Percentiles rank a stretch among this genome's conserved stretches.
Evolutionary conservation across 2,888 invertebrate genomes (phyloP).

Genomic region (Tetranychus piercei): DNA sequence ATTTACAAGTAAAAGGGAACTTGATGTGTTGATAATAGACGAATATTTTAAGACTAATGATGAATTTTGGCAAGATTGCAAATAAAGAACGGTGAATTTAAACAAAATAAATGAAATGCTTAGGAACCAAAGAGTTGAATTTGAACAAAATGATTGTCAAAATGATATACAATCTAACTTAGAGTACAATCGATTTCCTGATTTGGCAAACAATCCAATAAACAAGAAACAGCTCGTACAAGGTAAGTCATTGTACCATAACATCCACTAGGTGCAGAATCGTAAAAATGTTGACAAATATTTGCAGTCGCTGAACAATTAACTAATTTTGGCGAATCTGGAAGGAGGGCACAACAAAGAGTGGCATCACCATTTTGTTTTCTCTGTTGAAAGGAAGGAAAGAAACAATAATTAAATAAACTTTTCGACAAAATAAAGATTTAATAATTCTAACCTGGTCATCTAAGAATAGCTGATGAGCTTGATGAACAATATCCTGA

Average conservation of each 20-base stretch:
- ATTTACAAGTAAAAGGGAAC: too few relatives aligned
- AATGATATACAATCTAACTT: constrained; percentile 16
- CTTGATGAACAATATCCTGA: constrained; percentile 76
- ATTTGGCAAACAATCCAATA: constrained; percentile 25
- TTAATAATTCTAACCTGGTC: constrained; percentile 54
- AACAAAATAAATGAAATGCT: too few relatives aligned
- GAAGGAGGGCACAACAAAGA: constrained; percentile 51
- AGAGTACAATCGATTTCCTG: constrained; percentile 26
- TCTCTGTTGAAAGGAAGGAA: constrained; percentile 39
- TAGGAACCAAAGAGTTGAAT: too few relatives aligned
- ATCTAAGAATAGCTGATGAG: constrained; percentile 79
- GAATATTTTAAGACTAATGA: too few relatives aligned
- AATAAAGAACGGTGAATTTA: too few relatives aligned
- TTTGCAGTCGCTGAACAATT: constrained; percentile 76
- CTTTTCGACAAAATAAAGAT: constrained; percentile 6
- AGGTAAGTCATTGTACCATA: constrained; percentile 96
- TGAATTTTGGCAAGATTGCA: too few relatives aligned
- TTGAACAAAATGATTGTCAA: too few relatives aligned
- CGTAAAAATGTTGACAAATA: constrained; percentile 90
- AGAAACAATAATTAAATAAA: not conserved
- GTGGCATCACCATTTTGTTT: constrained; percentile 76
- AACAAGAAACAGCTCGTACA: constrained; percentile 39
- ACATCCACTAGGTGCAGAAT: constrained; percentile 90
- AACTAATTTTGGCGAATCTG: constrained; percentile 42
- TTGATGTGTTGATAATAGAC: too few relatives aligned